Evolutionary conservation across 2,797 vertebrate genomes (phyloP).

Genomic region (Pristis pectinata): DNA sequence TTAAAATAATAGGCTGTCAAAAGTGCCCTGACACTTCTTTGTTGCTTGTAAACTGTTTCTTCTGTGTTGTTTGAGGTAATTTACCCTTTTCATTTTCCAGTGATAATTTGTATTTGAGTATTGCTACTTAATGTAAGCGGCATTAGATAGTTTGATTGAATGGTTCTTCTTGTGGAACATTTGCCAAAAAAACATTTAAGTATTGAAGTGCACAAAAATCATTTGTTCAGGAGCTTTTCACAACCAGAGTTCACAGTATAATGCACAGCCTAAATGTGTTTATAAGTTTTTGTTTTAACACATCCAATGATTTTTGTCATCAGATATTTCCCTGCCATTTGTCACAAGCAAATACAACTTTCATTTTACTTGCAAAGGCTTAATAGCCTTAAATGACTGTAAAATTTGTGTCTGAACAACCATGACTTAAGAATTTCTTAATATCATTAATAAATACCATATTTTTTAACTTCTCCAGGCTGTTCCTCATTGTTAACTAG

Average conservation of each 20-base stretch:
- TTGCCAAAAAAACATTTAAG: constrained; percentile 55
- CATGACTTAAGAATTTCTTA: constrained; percentile 51
- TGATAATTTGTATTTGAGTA: constrained; percentile 48
- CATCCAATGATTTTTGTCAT: constrained; percentile 38
- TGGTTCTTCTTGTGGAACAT: constrained; percentile 51
- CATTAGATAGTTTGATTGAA: constrained; percentile 50
- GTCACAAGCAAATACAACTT: background rate
- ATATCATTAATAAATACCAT: constrained; percentile 52
- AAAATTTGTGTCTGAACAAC: constrained; percentile 43
- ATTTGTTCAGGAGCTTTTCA: constrained; percentile 33
- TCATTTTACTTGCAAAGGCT: constrained; percentile 42
- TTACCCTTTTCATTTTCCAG: constrained; percentile 44
- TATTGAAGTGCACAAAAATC: constrained; percentile 40
- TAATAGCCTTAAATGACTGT: constrained; percentile 41
- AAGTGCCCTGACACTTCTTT: constrained; percentile 42
- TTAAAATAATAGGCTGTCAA: constrained; percentile 45
- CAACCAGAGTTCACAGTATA: constrained; percentile 3
- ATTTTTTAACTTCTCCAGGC: constrained; percentile 46
- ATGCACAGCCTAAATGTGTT: background rate
- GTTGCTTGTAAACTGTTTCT: constrained; percentile 49
- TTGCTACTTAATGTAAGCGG: constrained; percentile 50
- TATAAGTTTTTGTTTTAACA: constrained; percentile 13
- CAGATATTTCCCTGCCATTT: constrained; percentile 28
- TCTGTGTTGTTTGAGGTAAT: constrained; percentile 46
- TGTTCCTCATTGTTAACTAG: constrained; percentile 41